Conservation (phyloP, 2,888 invertebrate species). For the Sylvicola fuscatus region DNA sequence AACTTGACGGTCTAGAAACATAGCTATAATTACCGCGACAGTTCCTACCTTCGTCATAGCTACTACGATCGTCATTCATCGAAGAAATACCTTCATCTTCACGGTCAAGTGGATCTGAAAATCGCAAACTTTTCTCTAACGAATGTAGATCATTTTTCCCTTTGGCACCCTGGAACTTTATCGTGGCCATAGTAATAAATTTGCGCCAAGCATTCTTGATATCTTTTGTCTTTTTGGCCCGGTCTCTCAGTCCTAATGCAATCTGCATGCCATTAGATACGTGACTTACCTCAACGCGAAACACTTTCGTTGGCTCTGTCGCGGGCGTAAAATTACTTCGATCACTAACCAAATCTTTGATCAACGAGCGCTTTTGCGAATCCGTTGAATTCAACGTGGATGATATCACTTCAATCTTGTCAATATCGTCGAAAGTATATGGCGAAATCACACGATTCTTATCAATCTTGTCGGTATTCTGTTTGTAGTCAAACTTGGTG, state of each 20-base stretch:
- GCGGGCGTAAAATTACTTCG: conserved; percentile 1
- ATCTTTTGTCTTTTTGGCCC: conserved; percentile 25
- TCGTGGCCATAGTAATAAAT: conserved; percentile 24
- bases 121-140: conserved; percentile 5
- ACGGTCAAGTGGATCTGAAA: conserved; percentile 5
- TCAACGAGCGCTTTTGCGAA: conserved; percentile 1
- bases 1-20: conserved; percentile 1
- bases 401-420: conserved; percentile 20
- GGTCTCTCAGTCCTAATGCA: conserved; percentile 23
- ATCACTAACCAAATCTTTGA: conserved; percentile 3
- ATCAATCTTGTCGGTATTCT: conserved; percentile 3
- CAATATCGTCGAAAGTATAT: conserved; percentile 12
- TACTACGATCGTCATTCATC: conserved; percentile 14
- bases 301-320: conserved; percentile 14
- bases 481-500: conserved; percentile 10
- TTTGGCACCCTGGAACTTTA: conserved; percentile 17
- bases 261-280: conserved; percentile 25
- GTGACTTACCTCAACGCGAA: conserved; percentile 21
- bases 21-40: conserved; percentile 2
- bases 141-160: conserved; percentile 4
- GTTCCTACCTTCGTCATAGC: neutral
- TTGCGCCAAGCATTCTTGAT: conserved; percentile 26
- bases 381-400: conserved; percentile 8
- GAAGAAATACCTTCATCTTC: conserved; percentile 21
- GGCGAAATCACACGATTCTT: too few relatives aligned